These are phyloP conservation scores for Isoperla grammatica DNA, from an alignment of 2,888 invertebrate species.

Conservation along the genomic window DNA sequence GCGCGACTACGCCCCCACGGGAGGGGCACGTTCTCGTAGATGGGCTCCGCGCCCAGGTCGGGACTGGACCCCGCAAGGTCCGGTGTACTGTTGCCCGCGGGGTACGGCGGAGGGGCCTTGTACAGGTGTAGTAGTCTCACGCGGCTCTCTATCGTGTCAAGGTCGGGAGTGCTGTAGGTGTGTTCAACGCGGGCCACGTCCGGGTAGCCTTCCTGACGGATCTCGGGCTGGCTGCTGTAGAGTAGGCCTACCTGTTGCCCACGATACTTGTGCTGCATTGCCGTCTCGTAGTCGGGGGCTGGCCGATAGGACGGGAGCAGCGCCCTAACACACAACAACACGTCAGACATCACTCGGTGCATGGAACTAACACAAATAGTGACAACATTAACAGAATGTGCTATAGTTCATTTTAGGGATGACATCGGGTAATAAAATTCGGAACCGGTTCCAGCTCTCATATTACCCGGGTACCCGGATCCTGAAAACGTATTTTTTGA, in stretches of 20 bases:
- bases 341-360: too few species aligned
- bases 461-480: too few species aligned
- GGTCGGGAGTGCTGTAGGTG: constrained; percentile 36
- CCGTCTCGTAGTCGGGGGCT: constrained; percentile 93
- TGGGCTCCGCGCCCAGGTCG: constrained; percentile 71
- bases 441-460: too few species aligned
- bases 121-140: constrained; percentile 60
- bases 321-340: constrained; percentile 49
- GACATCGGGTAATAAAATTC: too few species aligned
- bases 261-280: constrained; percentile 78
- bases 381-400: too few species aligned
- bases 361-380: too few species aligned
- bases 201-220: constrained; percentile 50
- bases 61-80: constrained; percentile 79
- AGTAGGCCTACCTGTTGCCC: constrained; percentile 40
- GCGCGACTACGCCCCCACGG: constrained; percentile 56
- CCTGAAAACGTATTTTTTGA: too few species aligned
- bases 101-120: constrained; percentile 83
- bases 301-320: constrained; percentile 80
- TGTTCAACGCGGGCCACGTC: constrained; percentile 35
- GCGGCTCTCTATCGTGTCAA: constrained; percentile 35
- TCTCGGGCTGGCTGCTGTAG: constrained; percentile 70
- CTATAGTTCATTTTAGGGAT: too few species aligned
- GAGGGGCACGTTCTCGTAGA: constrained; percentile 74
- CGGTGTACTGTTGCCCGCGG: constrained; percentile 76